These are phyloP conservation scores for Diachasma alloeum DNA, from an alignment of 1,140 invertebrate genomes.

Conservation along the genomic window DNA sequence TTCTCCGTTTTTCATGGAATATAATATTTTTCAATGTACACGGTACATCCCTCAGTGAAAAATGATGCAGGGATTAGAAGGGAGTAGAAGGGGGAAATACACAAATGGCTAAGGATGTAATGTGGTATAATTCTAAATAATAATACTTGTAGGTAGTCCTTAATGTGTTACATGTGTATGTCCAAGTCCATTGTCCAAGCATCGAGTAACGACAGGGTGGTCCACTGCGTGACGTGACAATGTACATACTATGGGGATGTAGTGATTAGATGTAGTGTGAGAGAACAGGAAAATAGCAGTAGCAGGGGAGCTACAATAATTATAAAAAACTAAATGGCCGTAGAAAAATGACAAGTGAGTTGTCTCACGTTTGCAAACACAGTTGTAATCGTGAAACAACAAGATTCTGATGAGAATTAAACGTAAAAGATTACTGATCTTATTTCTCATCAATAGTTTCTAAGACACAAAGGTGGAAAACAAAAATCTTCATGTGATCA, in stretches of 20 bases:
- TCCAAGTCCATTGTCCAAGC: not conserved
- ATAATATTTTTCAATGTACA: too few species aligned
- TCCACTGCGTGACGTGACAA: not conserved
- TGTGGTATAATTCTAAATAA: not conserved
- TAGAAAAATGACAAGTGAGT: not conserved
- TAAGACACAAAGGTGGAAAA: too few species aligned
- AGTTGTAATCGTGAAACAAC: too few species aligned
- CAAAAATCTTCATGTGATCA: too few species aligned
- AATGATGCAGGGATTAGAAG: too few species aligned
- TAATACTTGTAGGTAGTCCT: not conserved
- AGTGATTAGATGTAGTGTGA: not conserved
- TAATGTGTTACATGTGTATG: too few species aligned
- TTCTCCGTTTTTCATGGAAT: too few species aligned
- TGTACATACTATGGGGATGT: not conserved
- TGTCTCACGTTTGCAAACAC: not conserved
- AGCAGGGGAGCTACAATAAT: not conserved
- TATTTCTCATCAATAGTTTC: too few species aligned
- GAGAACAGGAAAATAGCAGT: not conserved
- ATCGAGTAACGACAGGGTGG: not conserved
- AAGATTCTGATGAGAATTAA: too few species aligned
- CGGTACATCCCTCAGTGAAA: too few species aligned
- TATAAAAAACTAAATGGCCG: not conserved
- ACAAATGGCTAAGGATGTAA: not conserved
- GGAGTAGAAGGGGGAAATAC: too few species aligned
- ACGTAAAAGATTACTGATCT: too few species aligned